These are phyloP conservation scores for Chaetodon auriga DNA, from an alignment of 2,113 vertebrate species.

Conservation along the genomic window DNA sequence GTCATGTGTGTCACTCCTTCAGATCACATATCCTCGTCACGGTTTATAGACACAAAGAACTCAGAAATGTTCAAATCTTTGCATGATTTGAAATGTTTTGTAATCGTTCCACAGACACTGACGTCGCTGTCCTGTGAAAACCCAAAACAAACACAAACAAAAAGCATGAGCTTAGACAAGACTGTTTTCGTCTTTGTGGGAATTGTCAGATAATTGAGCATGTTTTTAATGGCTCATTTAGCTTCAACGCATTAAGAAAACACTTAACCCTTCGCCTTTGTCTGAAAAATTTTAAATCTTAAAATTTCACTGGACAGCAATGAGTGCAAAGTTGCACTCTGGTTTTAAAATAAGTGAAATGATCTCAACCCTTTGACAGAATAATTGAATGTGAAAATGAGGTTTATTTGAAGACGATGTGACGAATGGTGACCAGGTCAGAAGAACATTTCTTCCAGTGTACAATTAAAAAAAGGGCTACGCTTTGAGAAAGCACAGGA, in stretches of 20 bases:
- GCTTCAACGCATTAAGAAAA: neutral
- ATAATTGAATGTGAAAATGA: neutral
- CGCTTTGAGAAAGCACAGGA: neutral
- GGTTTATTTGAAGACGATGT: neutral
- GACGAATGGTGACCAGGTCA: neutral
- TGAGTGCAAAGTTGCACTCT: neutral
- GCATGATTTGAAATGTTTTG: neutral
- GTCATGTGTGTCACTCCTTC: neutral
- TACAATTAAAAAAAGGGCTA: neutral
- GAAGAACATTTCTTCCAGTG: neutral
- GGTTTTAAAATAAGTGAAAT: neutral
- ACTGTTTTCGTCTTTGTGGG: no score
- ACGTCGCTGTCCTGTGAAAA: neutral
- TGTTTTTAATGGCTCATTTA: neutral
- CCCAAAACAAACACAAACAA: no score
- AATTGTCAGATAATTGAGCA: no score
- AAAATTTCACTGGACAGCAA: neutral
- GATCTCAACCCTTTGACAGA: neutral
- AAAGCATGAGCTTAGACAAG: no score
- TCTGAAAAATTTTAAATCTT: neutral
- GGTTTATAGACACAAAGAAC: neutral
- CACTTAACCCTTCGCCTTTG: neutral
- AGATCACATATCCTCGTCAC: neutral
- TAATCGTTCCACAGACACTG: neutral
- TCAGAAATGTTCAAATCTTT: neutral